Evolutionary conservation across 2,888 invertebrate genomes (phyloP).

Genomic region (Onchidella celtica): DNA sequence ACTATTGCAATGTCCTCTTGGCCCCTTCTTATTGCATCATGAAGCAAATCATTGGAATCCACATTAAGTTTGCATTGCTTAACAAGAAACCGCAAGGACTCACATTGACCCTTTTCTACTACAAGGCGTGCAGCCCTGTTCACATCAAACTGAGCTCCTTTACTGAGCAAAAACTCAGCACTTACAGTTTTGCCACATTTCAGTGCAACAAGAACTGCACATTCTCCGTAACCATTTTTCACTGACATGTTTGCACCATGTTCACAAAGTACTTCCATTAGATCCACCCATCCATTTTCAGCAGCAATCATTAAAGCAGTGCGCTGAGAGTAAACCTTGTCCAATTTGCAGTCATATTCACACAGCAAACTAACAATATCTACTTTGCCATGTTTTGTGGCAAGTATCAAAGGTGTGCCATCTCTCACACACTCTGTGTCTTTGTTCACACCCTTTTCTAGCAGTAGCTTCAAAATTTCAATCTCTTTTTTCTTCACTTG

Average conservation of each 20-base stretch:
- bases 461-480: neutral
- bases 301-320: conserved; percentile 16
- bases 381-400: neutral
- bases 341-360: neutral
- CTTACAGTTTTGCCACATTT: neutral
- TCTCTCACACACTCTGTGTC: neutral
- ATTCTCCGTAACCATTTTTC: neutral
- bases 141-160: neutral
- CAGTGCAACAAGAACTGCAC: neutral
- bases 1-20: neutral
- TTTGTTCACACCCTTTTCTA: neutral
- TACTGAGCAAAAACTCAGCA: neutral
- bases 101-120: neutral
- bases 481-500: neutral
- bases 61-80: neutral
- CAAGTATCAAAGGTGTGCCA: neutral
- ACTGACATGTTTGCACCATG: neutral
- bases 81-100: neutral
- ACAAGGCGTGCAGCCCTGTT: neutral
- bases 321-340: neutral
- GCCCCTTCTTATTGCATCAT: neutral
- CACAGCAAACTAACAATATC: neutral
- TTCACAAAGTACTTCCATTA: neutral
- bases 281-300: neutral
- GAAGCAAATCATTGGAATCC: neutral